Base-by-base conservation (phyloP, 2,888 invertebrate species). In the Xanthorhoe spadicearia region DNA sequence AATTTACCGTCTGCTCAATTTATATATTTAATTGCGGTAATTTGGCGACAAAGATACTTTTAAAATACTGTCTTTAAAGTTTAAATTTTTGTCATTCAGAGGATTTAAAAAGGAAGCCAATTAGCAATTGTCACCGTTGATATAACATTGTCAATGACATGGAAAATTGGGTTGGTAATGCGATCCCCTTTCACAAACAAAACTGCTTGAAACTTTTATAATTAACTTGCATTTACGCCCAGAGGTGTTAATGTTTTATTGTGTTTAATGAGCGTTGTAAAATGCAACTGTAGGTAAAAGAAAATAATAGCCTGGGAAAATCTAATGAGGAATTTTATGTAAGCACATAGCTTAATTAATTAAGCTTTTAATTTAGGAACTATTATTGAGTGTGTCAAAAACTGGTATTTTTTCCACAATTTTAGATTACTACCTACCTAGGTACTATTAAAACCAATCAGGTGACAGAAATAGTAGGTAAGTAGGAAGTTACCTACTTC, bases 1-100 rank as follows among this genome's bases (percentile, higher is more conserved):
- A 84, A 88, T 87, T 87, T 85, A 87, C 83, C 78, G 77, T 76
- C 70, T 81, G 81, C 83, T 86, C 86, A 84, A 85, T 82, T 83
- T 85, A 74, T 81, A 83, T 81, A 79, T 83, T 86, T 84, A 85
- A 87, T 83, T 79, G 79, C 70, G 66, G 80, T 81, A 82, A 84
- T 86, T 86, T 83, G 74, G 68, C 73, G 71, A 81, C 80, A 58
- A 57, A 66, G 68, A 68, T 62, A 43, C 68, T 65, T 53, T 59
- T 48, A 57, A 66, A 62, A 68, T 67, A 65, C 64, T 54, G 69
- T 64, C 61, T 43, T 43, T 43, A 43, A 43, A 43, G 10, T 43
- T 65, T 58, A 64, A 74, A 69, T 61, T 66, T 73, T 69, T 71
- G 72, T 70, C 60, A 65, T 77, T 74, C 49, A 35, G 23, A 62